Percentiles rank a stretch among this genome's conserved stretches.
Evolutionary conservation across 1,140 invertebrate genomes (phyloP).

Genomic region (Drosophila mauritiana): DNA sequence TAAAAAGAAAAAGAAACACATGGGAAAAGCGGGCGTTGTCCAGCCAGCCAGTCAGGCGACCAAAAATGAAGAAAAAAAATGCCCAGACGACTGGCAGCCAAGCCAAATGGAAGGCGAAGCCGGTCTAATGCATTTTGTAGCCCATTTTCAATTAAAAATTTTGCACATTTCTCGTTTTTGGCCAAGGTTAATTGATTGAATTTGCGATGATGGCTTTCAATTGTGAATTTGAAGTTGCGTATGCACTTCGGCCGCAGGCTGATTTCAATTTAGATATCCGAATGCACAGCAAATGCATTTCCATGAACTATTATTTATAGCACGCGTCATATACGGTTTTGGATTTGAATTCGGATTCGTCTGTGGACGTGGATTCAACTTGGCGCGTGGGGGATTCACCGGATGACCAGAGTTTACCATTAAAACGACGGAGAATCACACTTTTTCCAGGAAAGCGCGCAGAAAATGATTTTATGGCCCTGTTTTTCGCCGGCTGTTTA

Average conservation of each 20-base stretch:
- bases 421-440: constrained; percentile 13
- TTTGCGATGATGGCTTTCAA: constrained; percentile 58
- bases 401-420: constrained; percentile 36
- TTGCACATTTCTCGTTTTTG: constrained; percentile 65
- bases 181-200: constrained; percentile 71
- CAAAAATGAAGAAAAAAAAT: background rate
- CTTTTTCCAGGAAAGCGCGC: constrained; percentile 51
- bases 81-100: constrained; percentile 37
- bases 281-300: constrained; percentile 58
- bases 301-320: constrained; percentile 19
- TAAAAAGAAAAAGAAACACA: constrained; percentile 27
- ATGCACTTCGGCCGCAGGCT: constrained; percentile 71
- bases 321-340: constrained; percentile 13
- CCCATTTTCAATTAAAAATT: constrained; percentile 74
- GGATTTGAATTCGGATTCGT: background rate
- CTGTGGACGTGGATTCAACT: background rate
- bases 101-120: constrained; percentile 26
- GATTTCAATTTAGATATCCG: constrained; percentile 74
- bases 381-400: constrained; percentile 45
- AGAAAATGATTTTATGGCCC: constrained; percentile 52
- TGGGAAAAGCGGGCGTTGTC: constrained; percentile 51
- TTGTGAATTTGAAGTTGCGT: constrained; percentile 69
- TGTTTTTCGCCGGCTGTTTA: constrained; percentile 48
- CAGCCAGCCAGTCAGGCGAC: constrained; percentile 51
- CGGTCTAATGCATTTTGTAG: constrained; percentile 69